Base-by-base conservation (phyloP, 2,888 invertebrate species). In the Micropterix aruncella region DNA sequence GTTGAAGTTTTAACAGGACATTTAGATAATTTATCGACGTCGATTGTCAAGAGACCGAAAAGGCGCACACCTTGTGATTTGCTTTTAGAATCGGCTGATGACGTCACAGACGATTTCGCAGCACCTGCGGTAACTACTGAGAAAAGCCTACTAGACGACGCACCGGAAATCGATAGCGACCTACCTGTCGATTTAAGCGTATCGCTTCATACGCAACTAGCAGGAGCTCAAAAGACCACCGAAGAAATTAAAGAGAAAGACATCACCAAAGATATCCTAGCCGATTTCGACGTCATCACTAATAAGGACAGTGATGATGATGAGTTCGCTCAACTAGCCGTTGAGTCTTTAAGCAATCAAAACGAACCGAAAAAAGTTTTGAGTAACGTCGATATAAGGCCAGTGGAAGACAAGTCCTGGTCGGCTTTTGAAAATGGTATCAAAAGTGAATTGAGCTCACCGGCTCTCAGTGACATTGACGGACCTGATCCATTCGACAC, bases 1-100 rank as follows among this genome's bases (percentile, higher is more conserved):
- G 91, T 90, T 52, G 88, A 89, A 60, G 88, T 91, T 41, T 73
- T 91, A 17, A 86, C 90, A 1, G 90, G 90, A 1, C 76, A 86
- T 47, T 80, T 86, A 47, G 87, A 88, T 55, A 79, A 84, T 56
- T 78, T 83, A 3, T 80, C 77, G 52, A 74, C 79, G 16, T 73
- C 73, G 19, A 60, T 69, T 19, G 66, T 75, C 55, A 74, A 63
- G 54, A 66, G 63, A 58, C 65, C 60, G 41, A 75, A 81, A 53
- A 65, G 77, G 55, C 68, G 75, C 48, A 77, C 82, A 52, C 75
- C 81, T 38, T 75, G 75, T 52, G 79, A 87, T 62, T 66, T 87
- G 14, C 58, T 88, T 36, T 62, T 87, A 40, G 83, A 80, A 53
- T 77, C 73, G 54, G n/a, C n/a, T n/a, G 69, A 66, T 49, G 76